These are phyloP conservation scores for Neelides sp. DNA, from an alignment of 1,140 invertebrate species.

Conservation along the genomic window DNA sequence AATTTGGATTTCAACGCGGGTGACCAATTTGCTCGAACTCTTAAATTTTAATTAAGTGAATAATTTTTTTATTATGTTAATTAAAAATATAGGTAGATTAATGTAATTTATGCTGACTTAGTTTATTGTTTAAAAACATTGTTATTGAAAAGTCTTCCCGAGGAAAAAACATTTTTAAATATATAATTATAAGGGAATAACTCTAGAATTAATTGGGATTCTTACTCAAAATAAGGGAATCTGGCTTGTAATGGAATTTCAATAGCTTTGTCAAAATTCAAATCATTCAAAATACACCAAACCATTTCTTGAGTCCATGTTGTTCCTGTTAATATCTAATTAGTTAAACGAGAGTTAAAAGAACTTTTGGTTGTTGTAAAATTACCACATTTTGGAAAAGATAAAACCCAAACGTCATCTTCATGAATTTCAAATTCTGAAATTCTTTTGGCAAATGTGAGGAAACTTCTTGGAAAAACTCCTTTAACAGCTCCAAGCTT, in stretches of 20 bases:
- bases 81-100: neutral
- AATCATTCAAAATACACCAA: conserved; percentile 19
- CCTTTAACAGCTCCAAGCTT: conserved; percentile 1
- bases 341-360: neutral
- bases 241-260: conserved; percentile 5
- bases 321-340: conserved; percentile 10
- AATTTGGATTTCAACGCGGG: neutral
- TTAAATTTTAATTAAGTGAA: neutral
- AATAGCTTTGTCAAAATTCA: conserved; percentile 13
- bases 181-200: neutral
- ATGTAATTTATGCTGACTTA: neutral
- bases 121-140: neutral
- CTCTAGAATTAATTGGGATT: neutral
- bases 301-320: conserved; percentile 23
- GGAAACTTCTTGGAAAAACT: conserved; percentile 4
- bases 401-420: conserved; percentile 43
- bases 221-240: conserved; percentile 23
- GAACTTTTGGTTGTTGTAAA: neutral
- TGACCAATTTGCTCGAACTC: conserved; percentile 8
- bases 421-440: conserved; percentile 32
- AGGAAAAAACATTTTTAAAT: neutral
- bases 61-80: neutral
- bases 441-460: conserved; percentile 5
- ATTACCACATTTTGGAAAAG: conserved; percentile 40
- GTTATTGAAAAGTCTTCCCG: neutral